A percentile compares a stretch with the other conserved stretches of the same genome.
Conservation (phyloP, 1,140 invertebrate genomes). For the Megalonaias nervosa region DNA sequence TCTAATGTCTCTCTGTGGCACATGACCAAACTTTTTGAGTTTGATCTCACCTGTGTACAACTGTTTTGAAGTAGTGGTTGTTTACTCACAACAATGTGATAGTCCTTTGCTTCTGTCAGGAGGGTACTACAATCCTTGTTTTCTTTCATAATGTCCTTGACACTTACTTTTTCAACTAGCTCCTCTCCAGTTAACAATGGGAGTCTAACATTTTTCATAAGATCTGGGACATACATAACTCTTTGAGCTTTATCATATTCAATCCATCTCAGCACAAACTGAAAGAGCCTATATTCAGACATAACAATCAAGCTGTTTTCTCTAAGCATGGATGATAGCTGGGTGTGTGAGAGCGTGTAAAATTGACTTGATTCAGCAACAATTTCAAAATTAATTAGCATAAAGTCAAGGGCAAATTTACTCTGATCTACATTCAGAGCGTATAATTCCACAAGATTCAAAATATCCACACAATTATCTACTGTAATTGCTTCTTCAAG, state of each 20-base stretch:
- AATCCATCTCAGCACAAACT: conserved; percentile 65
- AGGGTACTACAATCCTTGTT: conserved; percentile 61
- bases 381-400: conserved; percentile 66
- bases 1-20: conserved; percentile 67
- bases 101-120: conserved; percentile 69
- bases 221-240: conserved; percentile 51
- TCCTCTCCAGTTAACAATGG: conserved; percentile 67
- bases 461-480: conserved; percentile 68
- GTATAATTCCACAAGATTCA: conserved; percentile 68
- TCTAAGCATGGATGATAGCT: conserved; percentile 58
- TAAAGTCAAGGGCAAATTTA: conserved; percentile 53
- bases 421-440: conserved; percentile 46
- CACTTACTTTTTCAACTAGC: conserved; percentile 67
- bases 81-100: conserved; percentile 68
- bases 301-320: conserved; percentile 61
- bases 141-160: conserved; percentile 60
- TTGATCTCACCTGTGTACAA: conserved; percentile 65
- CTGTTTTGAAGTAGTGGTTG: conserved; percentile 63
- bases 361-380: conserved; percentile 65
- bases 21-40: conserved; percentile 63
- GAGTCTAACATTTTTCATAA: conserved; percentile 66
- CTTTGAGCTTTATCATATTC: conserved; percentile 47
- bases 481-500: conserved; percentile 61
- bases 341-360: conserved; percentile 54
- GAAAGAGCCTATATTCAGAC: conserved; percentile 66